Evolutionary conservation across 2,797 vertebrate species (phyloP), one percentile per base, ranked within the genome.

Genomic region (Dendrocincla fuliginosa): DNA sequence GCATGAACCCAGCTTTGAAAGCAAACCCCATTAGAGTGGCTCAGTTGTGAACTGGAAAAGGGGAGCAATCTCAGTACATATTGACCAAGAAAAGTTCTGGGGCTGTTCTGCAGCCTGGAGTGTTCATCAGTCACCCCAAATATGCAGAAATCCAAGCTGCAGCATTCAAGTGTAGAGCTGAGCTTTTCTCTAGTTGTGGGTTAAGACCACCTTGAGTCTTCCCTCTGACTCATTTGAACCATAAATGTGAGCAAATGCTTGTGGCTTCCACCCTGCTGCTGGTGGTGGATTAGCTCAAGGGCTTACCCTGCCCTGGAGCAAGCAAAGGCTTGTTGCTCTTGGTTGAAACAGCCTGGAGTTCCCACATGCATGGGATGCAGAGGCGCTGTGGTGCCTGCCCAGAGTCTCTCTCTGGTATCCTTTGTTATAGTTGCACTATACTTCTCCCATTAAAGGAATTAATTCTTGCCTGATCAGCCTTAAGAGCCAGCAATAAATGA

Each of bases 401-500:
- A 13, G 41, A 78, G 59, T 68, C 76, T 86, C 73, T 94, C 69
- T n/a, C 61, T 92, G 69, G 23, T 69, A 30, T 79, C 84, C 61
- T 86, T 91, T 75, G 50, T 89, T 92, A 49, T 0, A 69, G 47
- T 33, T 81, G 52, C 74, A 80, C 59, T 79, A 91, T 95, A 61
- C 10, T 47, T 84, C 76, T 86, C 59, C 77, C 69, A 73, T 93
- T 95, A 81, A 87, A 94, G 69, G 82, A 90, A 63, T 69, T 82
- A 67, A 78, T 81, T 80, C n/a, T 82, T 82, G 73, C 52, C 37
- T 0, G 2, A 78, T 93, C 69, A 86, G 39, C 50, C 41, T 69
- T 74, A 85, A 83, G 67, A 95, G 71, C 53, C 89, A 95, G 69
- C 37, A 90, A 65, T 56, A 90, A 76, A 88, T 84, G 23, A 91